Evolutionary conservation across 2,888 invertebrate species (phyloP).

Genomic region (Ptilodon capucinus): DNA sequence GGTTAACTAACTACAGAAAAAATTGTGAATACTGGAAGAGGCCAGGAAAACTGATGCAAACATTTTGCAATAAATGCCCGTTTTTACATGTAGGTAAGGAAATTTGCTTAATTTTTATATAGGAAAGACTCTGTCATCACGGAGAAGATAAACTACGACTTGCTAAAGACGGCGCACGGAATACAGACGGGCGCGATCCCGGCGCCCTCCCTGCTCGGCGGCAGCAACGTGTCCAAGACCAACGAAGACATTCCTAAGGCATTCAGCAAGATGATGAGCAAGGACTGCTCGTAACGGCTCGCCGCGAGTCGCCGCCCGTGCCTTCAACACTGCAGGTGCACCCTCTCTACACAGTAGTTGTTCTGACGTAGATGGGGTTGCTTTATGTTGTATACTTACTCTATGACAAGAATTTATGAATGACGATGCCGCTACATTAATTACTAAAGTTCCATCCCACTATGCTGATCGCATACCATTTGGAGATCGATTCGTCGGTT

Average conservation of each 20-base stretch:
- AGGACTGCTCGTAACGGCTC: conserved; percentile 68
- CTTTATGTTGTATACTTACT: conserved; percentile 42
- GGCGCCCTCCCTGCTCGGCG: conserved; percentile 90
- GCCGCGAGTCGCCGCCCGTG: conserved; percentile 10
- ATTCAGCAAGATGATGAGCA: conserved; percentile 82
- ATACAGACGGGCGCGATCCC: conserved; percentile 87
- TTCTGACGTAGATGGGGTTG: conserved; percentile 40
- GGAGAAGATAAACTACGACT: conserved; percentile 95
- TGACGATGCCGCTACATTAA: conserved; percentile 6
- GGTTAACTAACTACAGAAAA: too few species aligned
- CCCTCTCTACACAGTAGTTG: conserved; percentile 10
- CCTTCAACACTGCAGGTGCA: conserved; percentile 16
- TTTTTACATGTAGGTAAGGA: not conserved
- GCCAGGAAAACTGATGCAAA: too few species aligned
- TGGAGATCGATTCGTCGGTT: too few species aligned
- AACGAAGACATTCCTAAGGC: conserved; percentile 93
- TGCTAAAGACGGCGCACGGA: conserved; percentile 88
- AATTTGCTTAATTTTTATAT: conserved; percentile 6
- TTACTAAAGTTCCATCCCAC: not conserved
- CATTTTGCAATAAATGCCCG: not conserved
- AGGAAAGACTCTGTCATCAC: conserved; percentile 95
- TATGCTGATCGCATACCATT: too few species aligned
- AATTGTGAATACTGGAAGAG: too few species aligned
- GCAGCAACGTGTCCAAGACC: conserved; percentile 88
- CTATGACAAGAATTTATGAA: conserved; percentile 26